These are phyloP conservation scores for Agrochola lota DNA, from an alignment of 2,888 invertebrate species.

Conservation along the genomic window DNA sequence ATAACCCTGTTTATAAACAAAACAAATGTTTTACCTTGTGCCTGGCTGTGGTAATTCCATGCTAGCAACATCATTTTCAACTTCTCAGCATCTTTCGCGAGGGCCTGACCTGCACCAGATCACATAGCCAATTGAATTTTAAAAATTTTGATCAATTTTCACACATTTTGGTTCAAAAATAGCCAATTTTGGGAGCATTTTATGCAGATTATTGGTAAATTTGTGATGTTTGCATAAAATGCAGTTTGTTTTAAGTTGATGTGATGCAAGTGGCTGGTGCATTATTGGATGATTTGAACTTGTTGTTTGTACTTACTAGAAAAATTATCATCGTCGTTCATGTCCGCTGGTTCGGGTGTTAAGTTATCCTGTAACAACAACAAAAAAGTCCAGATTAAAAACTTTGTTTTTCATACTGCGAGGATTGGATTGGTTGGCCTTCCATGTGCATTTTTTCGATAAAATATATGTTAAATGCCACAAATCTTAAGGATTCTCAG, in stretches of 20 bases:
- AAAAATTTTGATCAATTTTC: constrained; percentile 76
- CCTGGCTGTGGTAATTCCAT: constrained; percentile 96
- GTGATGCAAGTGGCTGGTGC: constrained; percentile 88
- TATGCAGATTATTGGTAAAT: constrained; percentile 68
- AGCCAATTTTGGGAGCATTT: constrained; percentile 82
- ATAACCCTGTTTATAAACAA: constrained; percentile 54
- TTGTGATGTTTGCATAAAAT: constrained; percentile 76
- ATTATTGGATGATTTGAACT: constrained; percentile 12
- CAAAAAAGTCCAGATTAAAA: neutral
- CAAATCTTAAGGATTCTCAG: neutral
- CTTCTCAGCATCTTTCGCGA: constrained; percentile 96
- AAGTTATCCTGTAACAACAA: constrained; percentile 93
- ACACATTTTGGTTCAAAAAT: constrained; percentile 64
- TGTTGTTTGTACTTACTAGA: constrained; percentile 90
- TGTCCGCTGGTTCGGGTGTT: constrained; percentile 92
- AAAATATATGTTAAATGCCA: neutral
- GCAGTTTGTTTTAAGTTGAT: constrained; percentile 80
- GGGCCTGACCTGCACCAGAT: constrained; percentile 90
- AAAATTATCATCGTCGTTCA: constrained; percentile 93
- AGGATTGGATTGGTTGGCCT: neutral
- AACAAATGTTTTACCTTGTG: constrained; percentile 89
- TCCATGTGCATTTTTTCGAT: neutral
- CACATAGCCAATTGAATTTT: constrained; percentile 87
- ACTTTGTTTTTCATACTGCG: neutral
- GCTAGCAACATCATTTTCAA: constrained; percentile 96